Evolutionary conservation across 2,113 vertebrate genomes (phyloP).

Genomic region (Nannospalax galili): DNA sequence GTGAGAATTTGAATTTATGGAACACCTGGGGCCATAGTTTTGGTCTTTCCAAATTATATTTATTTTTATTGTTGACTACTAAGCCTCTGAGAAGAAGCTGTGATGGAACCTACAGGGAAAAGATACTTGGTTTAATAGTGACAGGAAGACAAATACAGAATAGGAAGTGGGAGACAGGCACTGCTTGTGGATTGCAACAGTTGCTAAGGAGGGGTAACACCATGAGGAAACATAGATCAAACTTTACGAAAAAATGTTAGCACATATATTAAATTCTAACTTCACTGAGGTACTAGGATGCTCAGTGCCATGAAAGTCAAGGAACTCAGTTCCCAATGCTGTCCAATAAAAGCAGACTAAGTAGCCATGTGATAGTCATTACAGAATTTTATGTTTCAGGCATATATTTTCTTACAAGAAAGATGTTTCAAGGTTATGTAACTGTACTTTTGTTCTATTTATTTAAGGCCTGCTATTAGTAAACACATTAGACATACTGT

Average conservation of each 20-base stretch:
- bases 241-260: not conserved
- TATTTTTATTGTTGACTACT: not conserved
- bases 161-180: not conserved
- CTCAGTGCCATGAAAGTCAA: not conserved
- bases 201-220: not conserved
- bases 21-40: not conserved
- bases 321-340: not conserved
- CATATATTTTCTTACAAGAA: slow-evolving; percentile 1
- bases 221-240: not conserved
- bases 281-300: not conserved
- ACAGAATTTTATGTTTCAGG: not conserved
- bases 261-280: not conserved
- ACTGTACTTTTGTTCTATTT: not conserved
- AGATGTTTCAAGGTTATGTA: not conserved
- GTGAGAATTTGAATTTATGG: not conserved
- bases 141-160: not conserved
- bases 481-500: not conserved
- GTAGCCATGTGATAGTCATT: not conserved
- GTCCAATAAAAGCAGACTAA: not conserved
- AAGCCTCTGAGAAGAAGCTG: not conserved
- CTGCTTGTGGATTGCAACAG: not conserved
- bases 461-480: not conserved
- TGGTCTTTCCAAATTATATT: slow-evolving; percentile 45
- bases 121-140: not conserved
- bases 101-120: not conserved